Base-by-base conservation (phyloP, 2,797 vertebrate species). In the Bradypodion ventrale region DNA sequence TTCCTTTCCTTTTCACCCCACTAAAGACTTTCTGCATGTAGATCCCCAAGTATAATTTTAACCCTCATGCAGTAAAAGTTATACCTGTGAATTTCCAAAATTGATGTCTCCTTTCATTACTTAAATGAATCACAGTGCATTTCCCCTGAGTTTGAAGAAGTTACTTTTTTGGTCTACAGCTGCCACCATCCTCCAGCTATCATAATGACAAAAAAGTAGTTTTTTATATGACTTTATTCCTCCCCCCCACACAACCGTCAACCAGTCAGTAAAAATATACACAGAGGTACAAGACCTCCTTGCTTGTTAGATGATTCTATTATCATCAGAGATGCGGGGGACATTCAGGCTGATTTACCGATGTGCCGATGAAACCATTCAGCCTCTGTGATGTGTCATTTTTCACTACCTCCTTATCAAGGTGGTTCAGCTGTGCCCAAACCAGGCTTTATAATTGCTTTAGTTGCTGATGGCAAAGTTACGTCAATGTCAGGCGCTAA, bases 381-480 rank as follows among this genome's bases (percentile, higher is more conserved):
- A 91, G 89, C 91, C 94, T 90, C 84, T 93, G 83, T 93, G 94
- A 95, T 95, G 93, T 95, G 94, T 95, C 95, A 92, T 96, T 96
- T 96, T 95, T 96, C 95, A 96, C 92, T 87, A 85, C 89, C 83
- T 93, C 93, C 94, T 96, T 96, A 97, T 96, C 96, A 94, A 96
- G 93, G 94, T 95, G 91, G 93, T 96, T 96, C 96, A 96, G 95
- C 95, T 95, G 95, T 94, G 92, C 93, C 92, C 85, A 93, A 92
- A 92, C 92, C 90, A 90, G 90, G 90, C 87, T 92, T 91, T 69
- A 92, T 96, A 96, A 97, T 96, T 96, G 94, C 95, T 95, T 95
- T 84, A 68, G 89, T 94, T 94, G 94, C 96, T 96, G 88, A 87
- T 96, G 94, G 95, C 95, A 96, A 97, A 96, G 96, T 96, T 96